Evolutionary conservation across 2,888 invertebrate species (phyloP), one percentile per base, ranked within the genome.

Genomic region (Dendrolimus pini): DNA sequence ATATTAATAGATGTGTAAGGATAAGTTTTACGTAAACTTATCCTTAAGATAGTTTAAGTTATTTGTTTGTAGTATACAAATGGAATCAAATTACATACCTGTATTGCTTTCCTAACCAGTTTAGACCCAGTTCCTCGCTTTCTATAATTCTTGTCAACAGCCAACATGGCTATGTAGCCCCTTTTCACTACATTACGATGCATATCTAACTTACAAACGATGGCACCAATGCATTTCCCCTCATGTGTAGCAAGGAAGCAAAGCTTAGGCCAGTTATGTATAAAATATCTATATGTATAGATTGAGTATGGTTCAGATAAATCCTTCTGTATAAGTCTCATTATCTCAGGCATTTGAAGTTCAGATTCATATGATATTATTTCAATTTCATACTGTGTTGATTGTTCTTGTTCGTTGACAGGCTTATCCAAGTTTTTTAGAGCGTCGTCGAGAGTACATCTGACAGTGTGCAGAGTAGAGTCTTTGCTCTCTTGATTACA

Each of bases 221-320:
- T 98, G 78, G 99, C 99, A 84, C 99, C 99, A 71, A 99, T 97
- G 83, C 97, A 97, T 77, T 95, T 94, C 62, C 94, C 94, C 72
- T 94, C 94, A 83, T 96, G 94, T 93, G 96, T 96, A 61, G 98
- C 98, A 92, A 99, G 92, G 91, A 98, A 98, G 91, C 99, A 99
- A 69, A 99, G 92, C 89, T 99, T 97, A 82, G 99, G 99, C 99
- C 99, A 99, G 88, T 99, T 99, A 87, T 99, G 98, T 84, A 99
- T 99, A 92, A 99, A 99, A 93, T 99, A 99, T 91, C 99, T 95
- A 92, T 99, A 99, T 42, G 99, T 99, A 89, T 99, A 99, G 92
- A 99, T 99, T 67, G 99, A 99, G 92, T 99, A 99, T 53, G 99
- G 99, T 93, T 99, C 99, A 61, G 99, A 99, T 71, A 99, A 93